Percentiles rank a stretch among this genome's conserved stretches.
Evolutionary conservation across 64 coral and sea anemone genomes (phyloP).

Genomic region (Astreopora myriophthalma): DNA sequence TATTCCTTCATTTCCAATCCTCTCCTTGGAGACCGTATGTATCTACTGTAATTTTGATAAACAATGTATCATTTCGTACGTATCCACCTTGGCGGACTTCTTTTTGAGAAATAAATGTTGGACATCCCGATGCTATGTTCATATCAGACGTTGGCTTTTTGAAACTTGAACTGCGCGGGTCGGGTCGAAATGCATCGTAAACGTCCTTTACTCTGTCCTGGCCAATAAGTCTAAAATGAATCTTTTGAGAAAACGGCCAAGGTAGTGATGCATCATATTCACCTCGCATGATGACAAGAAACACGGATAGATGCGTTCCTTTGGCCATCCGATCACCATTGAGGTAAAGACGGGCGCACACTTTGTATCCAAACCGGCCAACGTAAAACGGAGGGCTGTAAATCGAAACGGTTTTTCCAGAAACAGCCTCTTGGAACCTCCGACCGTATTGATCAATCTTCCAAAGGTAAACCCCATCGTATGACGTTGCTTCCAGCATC

Average conservation of each 20-base stretch:
- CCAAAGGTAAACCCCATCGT: constrained; percentile 66
- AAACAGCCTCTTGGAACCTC: constrained; percentile 45
- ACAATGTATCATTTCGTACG: constrained; percentile 57
- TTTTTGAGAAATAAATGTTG: constrained; percentile 51
- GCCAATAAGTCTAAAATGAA: constrained; percentile 59
- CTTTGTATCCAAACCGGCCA: constrained; percentile 75
- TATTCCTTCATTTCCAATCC: background rate
- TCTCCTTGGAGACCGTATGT: constrained; percentile 22
- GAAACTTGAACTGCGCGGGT: constrained; percentile 70
- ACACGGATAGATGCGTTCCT: constrained; percentile 65
- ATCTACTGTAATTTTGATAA: constrained; percentile 67
- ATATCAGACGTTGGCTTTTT: constrained; percentile 63
- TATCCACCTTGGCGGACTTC: constrained; percentile 34
- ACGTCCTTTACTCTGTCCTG: constrained; percentile 53
- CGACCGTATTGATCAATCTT: constrained; percentile 67
- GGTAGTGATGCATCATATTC: constrained; percentile 66
- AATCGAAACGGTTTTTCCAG: constrained; percentile 51
- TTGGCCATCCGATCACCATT: constrained; percentile 82
- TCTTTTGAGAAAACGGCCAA: constrained; percentile 76
- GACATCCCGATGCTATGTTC: constrained; percentile 76
- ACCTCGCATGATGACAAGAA: constrained; percentile 79
- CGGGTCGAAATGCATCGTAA: constrained; percentile 63
- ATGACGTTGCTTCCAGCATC: constrained; percentile 73
- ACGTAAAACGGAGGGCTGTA: constrained; percentile 80
- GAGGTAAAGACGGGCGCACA: constrained; percentile 65